These are phyloP conservation scores for Muscina levida DNA, from an alignment of 2,888 invertebrate species.

Conservation along the genomic window DNA sequence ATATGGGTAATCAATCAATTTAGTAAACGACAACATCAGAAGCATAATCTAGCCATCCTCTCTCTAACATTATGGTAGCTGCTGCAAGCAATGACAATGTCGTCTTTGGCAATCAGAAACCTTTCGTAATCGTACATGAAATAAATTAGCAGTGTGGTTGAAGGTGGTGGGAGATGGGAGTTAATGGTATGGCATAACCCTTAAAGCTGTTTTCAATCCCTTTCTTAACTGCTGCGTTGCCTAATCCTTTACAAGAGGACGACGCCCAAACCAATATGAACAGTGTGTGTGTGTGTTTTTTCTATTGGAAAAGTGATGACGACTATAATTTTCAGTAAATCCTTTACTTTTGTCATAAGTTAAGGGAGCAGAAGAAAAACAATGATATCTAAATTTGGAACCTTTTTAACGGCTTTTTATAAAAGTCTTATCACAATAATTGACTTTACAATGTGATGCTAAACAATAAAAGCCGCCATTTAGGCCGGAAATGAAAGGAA, in stretches of 20 bases:
- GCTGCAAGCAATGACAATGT: constrained; percentile 1
- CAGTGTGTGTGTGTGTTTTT: too few relatives aligned
- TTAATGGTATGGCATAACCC: too few relatives aligned
- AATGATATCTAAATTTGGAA: neutral
- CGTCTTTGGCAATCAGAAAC: constrained; percentile 69
- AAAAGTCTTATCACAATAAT: constrained; percentile 32
- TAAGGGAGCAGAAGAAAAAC: neutral
- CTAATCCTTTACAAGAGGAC: too few relatives aligned
- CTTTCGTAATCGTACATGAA: constrained; percentile 61
- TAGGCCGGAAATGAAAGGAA: neutral
- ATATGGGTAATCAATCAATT: constrained; percentile 61
- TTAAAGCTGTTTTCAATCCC: too few relatives aligned
- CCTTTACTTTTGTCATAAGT: neutral
- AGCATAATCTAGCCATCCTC: constrained; percentile 51
- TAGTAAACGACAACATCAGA: constrained; percentile 53
- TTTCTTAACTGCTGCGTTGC: too few relatives aligned
- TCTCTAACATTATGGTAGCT: too few relatives aligned
- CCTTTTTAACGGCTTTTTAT: constrained; percentile 1
- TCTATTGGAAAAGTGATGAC: constrained; percentile 2
- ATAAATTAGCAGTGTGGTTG: constrained; percentile 23
- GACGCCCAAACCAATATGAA: too few relatives aligned
- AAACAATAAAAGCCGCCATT: neutral
- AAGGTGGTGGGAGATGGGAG: too few relatives aligned
- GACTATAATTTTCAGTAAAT: neutral
- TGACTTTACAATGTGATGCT: constrained; percentile 23